Percentiles rank a stretch among this genome's conserved stretches.
Evolutionary conservation across 2,888 invertebrate genomes (phyloP).

Genomic region (Temnothorax rugatulus): DNA sequence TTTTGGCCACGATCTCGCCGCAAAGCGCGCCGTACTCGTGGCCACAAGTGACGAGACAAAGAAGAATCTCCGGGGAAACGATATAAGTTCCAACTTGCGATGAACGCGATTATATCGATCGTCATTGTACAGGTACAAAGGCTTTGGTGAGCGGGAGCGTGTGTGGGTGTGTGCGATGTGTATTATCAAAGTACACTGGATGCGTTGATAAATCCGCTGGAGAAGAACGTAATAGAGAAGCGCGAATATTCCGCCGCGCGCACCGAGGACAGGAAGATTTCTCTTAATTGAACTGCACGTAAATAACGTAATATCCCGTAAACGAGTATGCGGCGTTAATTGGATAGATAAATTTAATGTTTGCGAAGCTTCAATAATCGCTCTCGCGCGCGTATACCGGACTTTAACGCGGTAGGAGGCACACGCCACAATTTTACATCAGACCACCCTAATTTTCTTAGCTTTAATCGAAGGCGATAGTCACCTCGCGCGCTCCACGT

Average conservation of each 20-base stretch:
- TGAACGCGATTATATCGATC: slow-evolving; percentile 73
- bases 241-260: slow-evolving; percentile 28
- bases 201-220: slow-evolving; percentile 33
- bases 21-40: slow-evolving; percentile 53
- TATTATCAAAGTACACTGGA: slow-evolving; percentile 61
- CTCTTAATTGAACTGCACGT: slow-evolving; percentile 45
- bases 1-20: slow-evolving; percentile 62
- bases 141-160: slow-evolving; percentile 30
- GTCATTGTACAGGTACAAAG: slow-evolving; percentile 66
- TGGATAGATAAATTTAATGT: slow-evolving; percentile 31
- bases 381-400: neutral
- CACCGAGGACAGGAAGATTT: slow-evolving; percentile 2
- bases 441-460: slow-evolving; percentile 14
- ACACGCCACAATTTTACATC: neutral
- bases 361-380: slow-evolving; percentile 32
- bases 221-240: slow-evolving; percentile 44
- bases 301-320: slow-evolving; percentile 31
- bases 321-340: slow-evolving; percentile 22
- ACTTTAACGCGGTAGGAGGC: neutral
- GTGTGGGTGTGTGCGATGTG: slow-evolving; percentile 26
- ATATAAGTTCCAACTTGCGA: slow-evolving; percentile 66
- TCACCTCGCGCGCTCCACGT: neutral
- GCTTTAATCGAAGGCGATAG: slow-evolving; percentile 15
- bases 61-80: slow-evolving; percentile 59
- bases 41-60: slow-evolving; percentile 64